phyloP scores from a whole-genome alignment of 2,888 invertebrate species.

The Pemphredon lugubris region DNA sequence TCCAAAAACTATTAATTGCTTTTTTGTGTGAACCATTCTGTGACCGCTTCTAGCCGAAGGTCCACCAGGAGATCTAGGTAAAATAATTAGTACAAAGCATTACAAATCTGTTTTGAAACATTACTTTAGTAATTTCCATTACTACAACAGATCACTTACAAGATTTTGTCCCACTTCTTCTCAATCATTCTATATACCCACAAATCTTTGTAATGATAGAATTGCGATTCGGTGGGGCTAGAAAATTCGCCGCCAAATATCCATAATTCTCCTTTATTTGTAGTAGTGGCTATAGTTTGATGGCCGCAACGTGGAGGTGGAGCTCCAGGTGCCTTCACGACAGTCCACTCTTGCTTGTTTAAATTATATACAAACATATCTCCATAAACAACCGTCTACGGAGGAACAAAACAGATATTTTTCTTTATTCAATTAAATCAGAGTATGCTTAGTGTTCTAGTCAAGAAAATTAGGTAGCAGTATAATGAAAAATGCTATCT shows the following conservation, averaged over 20 bases:
- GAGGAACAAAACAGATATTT: slow-evolving; percentile 52
- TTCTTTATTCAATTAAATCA: not conserved
- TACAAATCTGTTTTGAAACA: slow-evolving; percentile 2
- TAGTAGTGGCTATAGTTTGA: slow-evolving; percentile 90
- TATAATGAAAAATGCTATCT: slow-evolving; percentile 15
- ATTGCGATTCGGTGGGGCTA: slow-evolving; percentile 94
- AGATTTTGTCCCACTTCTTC: slow-evolving; percentile 92
- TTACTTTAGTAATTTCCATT: not conserved
- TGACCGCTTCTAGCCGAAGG: slow-evolving; percentile 95
- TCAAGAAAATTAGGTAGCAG: no score
- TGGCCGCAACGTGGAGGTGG: slow-evolving; percentile 95
- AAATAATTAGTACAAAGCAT: not conserved
- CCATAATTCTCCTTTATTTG: slow-evolving; percentile 88
- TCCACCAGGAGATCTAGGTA: slow-evolving; percentile 84
- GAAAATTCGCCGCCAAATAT: slow-evolving; percentile 97
- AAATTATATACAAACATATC: slow-evolving; percentile 93
- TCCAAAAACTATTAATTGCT: slow-evolving; percentile 92
- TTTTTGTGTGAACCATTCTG: slow-evolving; percentile 91
- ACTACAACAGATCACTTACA: slow-evolving; percentile 62
- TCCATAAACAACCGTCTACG: slow-evolving; percentile 91
- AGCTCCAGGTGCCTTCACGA: slow-evolving; percentile 90
- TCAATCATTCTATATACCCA: slow-evolving; percentile 91
- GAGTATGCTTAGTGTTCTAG: not conserved
- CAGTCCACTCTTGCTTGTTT: slow-evolving; percentile 89
- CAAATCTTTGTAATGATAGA: slow-evolving; percentile 95